A percentile compares a stretch with the other conserved stretches of the same genome.
Evolutionary conservation across 53 echinoderm and acorn worm genomes (phyloP).

Genomic region (Mesocentrotus franciscanus): DNA sequence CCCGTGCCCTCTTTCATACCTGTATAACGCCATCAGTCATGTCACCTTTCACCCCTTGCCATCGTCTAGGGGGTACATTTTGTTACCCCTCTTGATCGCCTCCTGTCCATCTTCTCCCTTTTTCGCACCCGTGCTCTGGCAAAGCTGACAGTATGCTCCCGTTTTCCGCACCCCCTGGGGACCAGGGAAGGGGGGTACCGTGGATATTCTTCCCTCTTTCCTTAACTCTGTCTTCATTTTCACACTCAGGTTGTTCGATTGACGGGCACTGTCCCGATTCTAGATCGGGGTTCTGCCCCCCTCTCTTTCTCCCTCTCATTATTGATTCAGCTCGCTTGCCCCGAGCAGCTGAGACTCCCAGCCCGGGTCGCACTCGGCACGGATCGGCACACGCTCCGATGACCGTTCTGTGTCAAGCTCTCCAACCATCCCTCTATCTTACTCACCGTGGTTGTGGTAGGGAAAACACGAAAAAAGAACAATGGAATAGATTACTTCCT

Average conservation of each 20-base stretch:
- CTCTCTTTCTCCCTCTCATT: constrained; percentile 17
- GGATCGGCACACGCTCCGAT: constrained; percentile 44
- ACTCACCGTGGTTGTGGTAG: not conserved
- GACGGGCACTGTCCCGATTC: constrained; percentile 46
- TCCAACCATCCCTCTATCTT: not conserved
- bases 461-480: not conserved
- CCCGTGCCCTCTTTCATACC: constrained; percentile 16
- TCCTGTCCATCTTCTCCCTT: constrained; percentile 42
- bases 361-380: not conserved
- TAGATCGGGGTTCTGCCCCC: not conserved
- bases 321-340: constrained; percentile 62
- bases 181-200: not conserved
- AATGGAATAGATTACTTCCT: not conserved
- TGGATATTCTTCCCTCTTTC: not conserved
- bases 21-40: not conserved
- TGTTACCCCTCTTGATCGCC: constrained; percentile 43
- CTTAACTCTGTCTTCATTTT: constrained; percentile 28
- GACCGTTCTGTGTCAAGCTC: constrained; percentile 9
- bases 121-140: constrained; percentile 47
- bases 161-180: constrained; percentile 36
- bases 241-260: constrained; percentile 58
- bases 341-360: constrained; percentile 36
- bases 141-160: constrained; percentile 60
- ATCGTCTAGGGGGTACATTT: constrained; percentile 15
- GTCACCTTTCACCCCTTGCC: not conserved